These are phyloP conservation scores for Eclectus roratus DNA, from an alignment of 2,113 vertebrate species.

Conservation along the genomic window DNA sequence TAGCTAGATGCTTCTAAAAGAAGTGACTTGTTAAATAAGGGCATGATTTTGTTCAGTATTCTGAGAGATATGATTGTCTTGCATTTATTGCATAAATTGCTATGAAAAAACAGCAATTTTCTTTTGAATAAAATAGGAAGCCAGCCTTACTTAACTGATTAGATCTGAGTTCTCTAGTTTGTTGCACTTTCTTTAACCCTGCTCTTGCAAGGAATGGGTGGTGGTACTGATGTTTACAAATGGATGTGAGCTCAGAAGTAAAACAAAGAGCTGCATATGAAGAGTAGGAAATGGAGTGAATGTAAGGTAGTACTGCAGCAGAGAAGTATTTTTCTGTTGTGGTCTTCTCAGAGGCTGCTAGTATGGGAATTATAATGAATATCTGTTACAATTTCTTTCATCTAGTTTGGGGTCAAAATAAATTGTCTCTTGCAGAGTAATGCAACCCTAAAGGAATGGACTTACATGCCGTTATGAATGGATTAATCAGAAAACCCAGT, in stretches of 20 bases:
- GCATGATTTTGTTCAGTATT: background rate
- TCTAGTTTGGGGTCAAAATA: background rate
- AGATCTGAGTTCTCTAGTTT: background rate
- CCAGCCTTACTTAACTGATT: background rate
- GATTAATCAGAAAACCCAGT: background rate
- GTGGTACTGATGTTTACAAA: background rate
- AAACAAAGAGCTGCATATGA: background rate
- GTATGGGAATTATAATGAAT: background rate
- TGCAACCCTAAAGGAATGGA: background rate
- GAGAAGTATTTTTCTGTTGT: background rate
- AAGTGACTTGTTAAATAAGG: background rate
- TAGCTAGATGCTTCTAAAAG: background rate
- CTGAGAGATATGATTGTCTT: background rate
- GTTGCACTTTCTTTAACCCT: background rate
- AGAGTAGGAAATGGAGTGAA: background rate
- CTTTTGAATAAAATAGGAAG: background rate
- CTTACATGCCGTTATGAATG: background rate
- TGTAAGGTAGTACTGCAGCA: background rate
- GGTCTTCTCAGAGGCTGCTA: background rate
- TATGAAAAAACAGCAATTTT: too few relatives aligned
- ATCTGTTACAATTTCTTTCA: background rate
- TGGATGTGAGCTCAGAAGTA: background rate
- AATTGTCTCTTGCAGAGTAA: background rate
- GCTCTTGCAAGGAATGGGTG: accelerated
- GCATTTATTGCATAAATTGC: too few relatives aligned